Percentiles rank a stretch among this genome's conserved stretches.
phyloP scores from a whole-genome alignment of 2,888 invertebrate genomes.

The Ichneumoninae sp. region DNA sequence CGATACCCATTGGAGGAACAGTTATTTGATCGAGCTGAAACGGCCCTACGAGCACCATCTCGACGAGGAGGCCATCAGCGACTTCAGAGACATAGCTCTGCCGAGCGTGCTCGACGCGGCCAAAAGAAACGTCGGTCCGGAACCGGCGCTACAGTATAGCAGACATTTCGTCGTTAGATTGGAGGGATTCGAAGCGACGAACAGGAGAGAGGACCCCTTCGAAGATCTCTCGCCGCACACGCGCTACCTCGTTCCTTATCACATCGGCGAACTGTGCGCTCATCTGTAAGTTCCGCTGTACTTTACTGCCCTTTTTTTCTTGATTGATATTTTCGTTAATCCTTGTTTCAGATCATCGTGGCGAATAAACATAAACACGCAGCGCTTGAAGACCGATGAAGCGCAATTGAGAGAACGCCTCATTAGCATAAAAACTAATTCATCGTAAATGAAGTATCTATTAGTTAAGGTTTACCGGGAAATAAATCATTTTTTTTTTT shows the following conservation, averaged over 20 bases:
- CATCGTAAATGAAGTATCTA: conserved; percentile 39
- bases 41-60: conserved; percentile 13
- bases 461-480: conserved; percentile 1
- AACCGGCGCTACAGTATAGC: conserved; percentile 68
- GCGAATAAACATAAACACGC: conserved; percentile 42
- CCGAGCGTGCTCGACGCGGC: conserved; percentile 74
- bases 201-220: conserved; percentile 75
- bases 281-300: conserved; percentile 74
- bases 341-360: conserved; percentile 62
- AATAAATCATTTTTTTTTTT: conserved; percentile 26
- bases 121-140: conserved; percentile 69
- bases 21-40: conserved; percentile 29
- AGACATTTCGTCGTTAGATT: conserved; percentile 77
- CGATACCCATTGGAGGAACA: conserved; percentile 48
- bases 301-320: not conserved
- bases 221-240: conserved; percentile 74
- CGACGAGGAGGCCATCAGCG: conserved; percentile 68
- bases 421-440: conserved; percentile 56
- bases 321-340: not conserved
- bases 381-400: conserved; percentile 54
- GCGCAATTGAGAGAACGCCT: conserved; percentile 60
- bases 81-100: conserved; percentile 76
- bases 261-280: conserved; percentile 74
- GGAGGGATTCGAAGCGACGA: conserved; percentile 71
- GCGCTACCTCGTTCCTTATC: conserved; percentile 77